These are phyloP conservation scores for Colossoma macropomum DNA, from an alignment of 2,113 vertebrate species.

Conservation along the genomic window DNA sequence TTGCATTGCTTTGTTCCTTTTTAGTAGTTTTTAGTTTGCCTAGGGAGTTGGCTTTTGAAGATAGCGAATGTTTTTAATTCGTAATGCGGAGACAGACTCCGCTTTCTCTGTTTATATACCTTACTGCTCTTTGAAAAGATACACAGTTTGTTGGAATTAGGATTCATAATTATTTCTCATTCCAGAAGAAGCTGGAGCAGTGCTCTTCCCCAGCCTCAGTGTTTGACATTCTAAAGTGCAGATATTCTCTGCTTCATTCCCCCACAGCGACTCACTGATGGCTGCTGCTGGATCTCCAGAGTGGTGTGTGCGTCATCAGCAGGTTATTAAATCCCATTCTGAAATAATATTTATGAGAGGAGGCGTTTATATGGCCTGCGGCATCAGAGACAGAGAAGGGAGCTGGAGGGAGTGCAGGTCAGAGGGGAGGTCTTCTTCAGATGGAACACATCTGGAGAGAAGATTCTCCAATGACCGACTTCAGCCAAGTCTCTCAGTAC, in stretches of 20 bases:
- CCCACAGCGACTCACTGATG: conserved; percentile 19
- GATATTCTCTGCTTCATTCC: conserved; percentile 39
- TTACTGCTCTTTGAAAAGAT: conserved; percentile 9
- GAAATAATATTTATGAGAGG: conserved; percentile 60
- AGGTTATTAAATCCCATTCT: conserved; percentile 58
- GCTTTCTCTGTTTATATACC: conserved; percentile 30
- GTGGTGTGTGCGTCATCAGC: conserved; percentile 50
- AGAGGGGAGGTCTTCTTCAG: conserved; percentile 47
- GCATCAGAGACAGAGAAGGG: conserved; percentile 47
- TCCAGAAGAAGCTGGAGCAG: conserved; percentile 12
- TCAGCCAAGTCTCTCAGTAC: conserved; percentile 27
- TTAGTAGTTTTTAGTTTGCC: conserved; percentile 12
- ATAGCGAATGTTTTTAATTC: conserved; percentile 2
- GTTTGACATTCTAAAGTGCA: conserved; percentile 32
- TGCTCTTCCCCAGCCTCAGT: not conserved
- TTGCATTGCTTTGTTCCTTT: conserved; percentile 22
- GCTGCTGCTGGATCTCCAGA: conserved; percentile 48
- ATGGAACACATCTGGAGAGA: conserved; percentile 57
- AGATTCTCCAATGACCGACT: conserved; percentile 34
- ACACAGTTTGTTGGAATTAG: conserved; percentile 5
- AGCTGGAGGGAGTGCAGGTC: conserved; percentile 42
- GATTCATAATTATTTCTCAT: conserved; percentile 20
- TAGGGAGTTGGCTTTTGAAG: conserved; percentile 9
- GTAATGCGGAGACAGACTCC: not conserved
- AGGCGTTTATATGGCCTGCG: conserved; percentile 49